phyloP scores from a whole-genome alignment of 2,888 invertebrate species.

The Campopleginae sp. region DNA sequence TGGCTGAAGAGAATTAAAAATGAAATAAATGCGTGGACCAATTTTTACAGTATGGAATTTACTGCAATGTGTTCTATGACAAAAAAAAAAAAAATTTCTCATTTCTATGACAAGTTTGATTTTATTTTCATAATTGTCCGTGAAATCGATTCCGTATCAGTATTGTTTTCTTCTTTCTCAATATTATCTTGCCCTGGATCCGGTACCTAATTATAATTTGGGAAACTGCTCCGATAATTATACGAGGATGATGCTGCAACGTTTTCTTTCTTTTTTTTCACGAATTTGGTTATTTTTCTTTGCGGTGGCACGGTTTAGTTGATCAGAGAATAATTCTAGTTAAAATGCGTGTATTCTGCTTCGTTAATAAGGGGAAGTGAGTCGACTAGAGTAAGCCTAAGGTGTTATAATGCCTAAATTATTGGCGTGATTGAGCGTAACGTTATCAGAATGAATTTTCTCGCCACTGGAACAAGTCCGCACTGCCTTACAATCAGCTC shows the following conservation, averaged over 20 bases:
- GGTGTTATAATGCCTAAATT: conserved; percentile 41
- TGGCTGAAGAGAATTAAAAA: too few species aligned
- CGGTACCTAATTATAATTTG: too few species aligned
- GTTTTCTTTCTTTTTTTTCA: not conserved
- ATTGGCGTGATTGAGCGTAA: conserved; percentile 38
- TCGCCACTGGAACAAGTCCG: conserved; percentile 50
- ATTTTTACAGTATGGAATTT: too few species aligned
- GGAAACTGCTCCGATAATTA: not conserved
- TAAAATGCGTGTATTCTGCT: not conserved
- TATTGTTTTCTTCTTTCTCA: too few species aligned
- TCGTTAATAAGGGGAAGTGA: not conserved
- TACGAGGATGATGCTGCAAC: not conserved
- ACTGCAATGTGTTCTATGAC: too few species aligned
- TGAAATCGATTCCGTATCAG: too few species aligned
- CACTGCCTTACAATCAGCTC: conserved; percentile 51
- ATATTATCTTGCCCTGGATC: too few species aligned
- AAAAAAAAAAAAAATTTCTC: too few species aligned
- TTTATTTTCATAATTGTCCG: too few species aligned
- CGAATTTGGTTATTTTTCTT: not conserved
- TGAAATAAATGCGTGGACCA: too few species aligned
- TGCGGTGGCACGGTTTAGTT: not conserved
- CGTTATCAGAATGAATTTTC: conserved; percentile 58
- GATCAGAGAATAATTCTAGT: not conserved
- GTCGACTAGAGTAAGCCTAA: not conserved
- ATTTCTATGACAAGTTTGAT: too few species aligned